Conservation (phyloP, 1,140 invertebrate genomes). For the Mamestra configurata region DNA sequence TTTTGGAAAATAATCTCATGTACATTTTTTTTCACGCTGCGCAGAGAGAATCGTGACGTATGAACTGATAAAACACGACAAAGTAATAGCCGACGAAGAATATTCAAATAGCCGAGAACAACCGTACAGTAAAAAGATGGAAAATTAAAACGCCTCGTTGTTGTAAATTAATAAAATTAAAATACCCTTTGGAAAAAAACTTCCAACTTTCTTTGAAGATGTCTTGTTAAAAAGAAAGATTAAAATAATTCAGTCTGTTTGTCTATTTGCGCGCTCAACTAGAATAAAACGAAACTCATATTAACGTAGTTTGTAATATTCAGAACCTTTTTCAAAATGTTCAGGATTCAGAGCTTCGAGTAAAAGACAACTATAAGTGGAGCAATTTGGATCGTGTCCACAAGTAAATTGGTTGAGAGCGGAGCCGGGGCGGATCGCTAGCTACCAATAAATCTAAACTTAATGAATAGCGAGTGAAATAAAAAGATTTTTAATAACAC, state of each 20-base stretch:
- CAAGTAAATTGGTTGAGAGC: not conserved
- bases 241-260: not conserved
- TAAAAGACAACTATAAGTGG: conserved; percentile 2
- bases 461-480: conserved; percentile 33
- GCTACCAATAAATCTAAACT: conserved; percentile 37
- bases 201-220: not conserved
- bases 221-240: not conserved
- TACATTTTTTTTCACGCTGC: not conserved
- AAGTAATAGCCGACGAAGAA: not conserved
- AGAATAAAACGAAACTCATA: conserved; percentile 5
- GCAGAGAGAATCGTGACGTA: not conserved
- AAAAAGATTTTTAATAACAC: conserved; percentile 35
- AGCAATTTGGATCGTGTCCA: conserved; percentile 17
- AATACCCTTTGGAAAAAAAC: conserved; percentile 16
- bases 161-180: conserved; percentile 28
- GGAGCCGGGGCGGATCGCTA: not conserved
- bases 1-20: not conserved
- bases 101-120: conserved; percentile 7
- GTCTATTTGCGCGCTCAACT: not conserved
- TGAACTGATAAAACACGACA: not conserved
- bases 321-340: conserved; percentile 2
- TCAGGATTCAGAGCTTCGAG: not conserved
- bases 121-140: not conserved
- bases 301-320: not conserved
- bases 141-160: conserved; percentile 14